Conservation (phyloP, 2,888 invertebrate species). For the Scaptomyza polygonia region DNA sequence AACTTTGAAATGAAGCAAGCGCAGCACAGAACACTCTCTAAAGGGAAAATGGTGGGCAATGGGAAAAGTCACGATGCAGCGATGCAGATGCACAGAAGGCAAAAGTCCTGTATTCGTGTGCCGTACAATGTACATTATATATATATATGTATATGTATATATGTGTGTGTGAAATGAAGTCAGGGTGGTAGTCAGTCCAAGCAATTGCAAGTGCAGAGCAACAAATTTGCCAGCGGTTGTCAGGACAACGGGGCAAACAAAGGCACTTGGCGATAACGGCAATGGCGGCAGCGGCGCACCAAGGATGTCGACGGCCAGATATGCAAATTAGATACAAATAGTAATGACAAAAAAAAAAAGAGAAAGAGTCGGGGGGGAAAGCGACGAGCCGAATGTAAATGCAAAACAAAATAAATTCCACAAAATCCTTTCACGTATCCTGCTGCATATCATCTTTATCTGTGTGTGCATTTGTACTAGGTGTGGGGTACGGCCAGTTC, state of each 20-base stretch:
- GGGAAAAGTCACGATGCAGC: constrained; percentile 45
- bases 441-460: constrained; percentile 9
- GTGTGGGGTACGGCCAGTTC: constrained; percentile 37
- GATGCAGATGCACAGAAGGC: constrained; percentile 66
- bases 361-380: constrained; percentile 21
- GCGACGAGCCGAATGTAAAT: constrained; percentile 53
- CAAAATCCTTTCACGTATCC: constrained; percentile 74
- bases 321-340: constrained; percentile 82
- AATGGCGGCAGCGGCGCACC: constrained; percentile 50
- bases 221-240: constrained; percentile 69
- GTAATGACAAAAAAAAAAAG: constrained; percentile 47
- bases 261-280: constrained; percentile 46
- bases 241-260: constrained; percentile 66
- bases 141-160: background rate
- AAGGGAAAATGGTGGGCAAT: background rate
- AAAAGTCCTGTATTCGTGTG: background rate
- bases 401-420: constrained; percentile 68
- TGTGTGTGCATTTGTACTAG: constrained; percentile 49
- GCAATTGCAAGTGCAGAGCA: constrained; percentile 23
- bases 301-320: constrained; percentile 67
- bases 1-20: constrained; percentile 63
- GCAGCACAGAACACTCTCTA: background rate
- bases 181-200: constrained; percentile 24
- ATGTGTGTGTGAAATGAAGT: background rate
- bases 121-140: too few species aligned